Percentiles rank a stretch among this genome's conserved stretches.
phyloP scores from a whole-genome alignment of 2,113 vertebrate species.

The Stegastes partitus region DNA sequence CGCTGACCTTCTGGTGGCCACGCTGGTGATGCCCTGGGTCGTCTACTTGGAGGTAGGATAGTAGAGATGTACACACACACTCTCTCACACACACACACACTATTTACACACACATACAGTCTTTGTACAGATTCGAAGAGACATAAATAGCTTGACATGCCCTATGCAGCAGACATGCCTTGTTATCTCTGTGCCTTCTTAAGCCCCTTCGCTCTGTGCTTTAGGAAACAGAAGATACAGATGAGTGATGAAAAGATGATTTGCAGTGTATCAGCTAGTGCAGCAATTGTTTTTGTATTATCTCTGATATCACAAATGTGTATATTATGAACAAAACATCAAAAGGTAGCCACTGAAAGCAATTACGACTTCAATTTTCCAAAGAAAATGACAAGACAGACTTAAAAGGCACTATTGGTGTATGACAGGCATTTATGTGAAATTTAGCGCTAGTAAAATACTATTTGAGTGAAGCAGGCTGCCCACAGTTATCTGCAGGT shows the following conservation, averaged over 20 bases:
- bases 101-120: background rate
- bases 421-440: constrained; percentile 3
- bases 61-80: background rate
- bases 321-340: background rate
- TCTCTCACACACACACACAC: background rate
- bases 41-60: constrained; percentile 94
- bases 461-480: constrained; percentile 14
- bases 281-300: background rate
- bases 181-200: background rate
- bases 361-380: background rate
- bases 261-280: background rate
- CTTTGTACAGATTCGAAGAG: constrained; percentile 5
- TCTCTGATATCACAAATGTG: background rate
- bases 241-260: background rate
- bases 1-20: constrained; percentile 95
- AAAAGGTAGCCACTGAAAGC: background rate
- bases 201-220: background rate
- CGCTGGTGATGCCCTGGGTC: constrained; percentile 97
- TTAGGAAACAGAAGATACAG: constrained; percentile 1
- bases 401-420: background rate
- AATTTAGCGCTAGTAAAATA: constrained; percentile 4
- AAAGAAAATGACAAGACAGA: background rate
- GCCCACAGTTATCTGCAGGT: constrained; percentile 29
- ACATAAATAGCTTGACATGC: constrained; percentile 11
- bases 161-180: background rate